Evolutionary conservation across 2,113 vertebrate species (phyloP), one percentile per base, ranked within the genome.

Genomic region (Genyomyrus donnyi): DNA sequence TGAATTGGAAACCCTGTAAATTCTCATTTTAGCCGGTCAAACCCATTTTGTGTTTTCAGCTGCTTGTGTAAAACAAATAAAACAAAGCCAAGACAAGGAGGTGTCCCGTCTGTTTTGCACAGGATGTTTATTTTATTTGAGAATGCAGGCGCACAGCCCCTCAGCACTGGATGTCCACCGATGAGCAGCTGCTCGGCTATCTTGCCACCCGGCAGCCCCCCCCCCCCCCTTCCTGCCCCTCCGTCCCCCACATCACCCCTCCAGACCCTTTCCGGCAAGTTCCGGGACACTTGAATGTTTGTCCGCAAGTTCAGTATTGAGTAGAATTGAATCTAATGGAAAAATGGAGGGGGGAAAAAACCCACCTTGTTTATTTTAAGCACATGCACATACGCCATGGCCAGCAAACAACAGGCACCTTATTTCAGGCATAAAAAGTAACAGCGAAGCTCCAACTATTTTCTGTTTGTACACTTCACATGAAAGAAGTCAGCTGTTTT

Each of bases 111-210:
- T 87, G 11, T 53, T 87, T 53, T 53, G 17, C 21, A 48, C 49
- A 87, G 85, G 85, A 53, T 53, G 85, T 87, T 52, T 87, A 87
- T 87, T 39, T 52, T 87, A 53, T 53, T 53, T 21, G 27, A 50
- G 85, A 31, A 13, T 31, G 31, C 49, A 56, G 50, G 45, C 48
- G 48, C 49, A 27, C 42, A 27, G 24, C 84, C 45, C 19, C 48
- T 31, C 84, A 10, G 84, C 84, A 21, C 84, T 85, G 6, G 46
- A 50, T 24, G 48, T 31, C 9, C 24, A 49, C 24, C 24, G 24
- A 50, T 0, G 24, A 49, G 42, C 84, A 85, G 24, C 84, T 85
- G 84, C 84, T 49, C 3, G 4, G 45, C 21, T 1, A 13, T 3
- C 74, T 6, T 5, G 13, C 10, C 35, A 3, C 13, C 24, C 13